These are phyloP conservation scores for Trachops cirrhosus DNA, from an alignment of 2,797 vertebrate species.

Conservation along the genomic window DNA sequence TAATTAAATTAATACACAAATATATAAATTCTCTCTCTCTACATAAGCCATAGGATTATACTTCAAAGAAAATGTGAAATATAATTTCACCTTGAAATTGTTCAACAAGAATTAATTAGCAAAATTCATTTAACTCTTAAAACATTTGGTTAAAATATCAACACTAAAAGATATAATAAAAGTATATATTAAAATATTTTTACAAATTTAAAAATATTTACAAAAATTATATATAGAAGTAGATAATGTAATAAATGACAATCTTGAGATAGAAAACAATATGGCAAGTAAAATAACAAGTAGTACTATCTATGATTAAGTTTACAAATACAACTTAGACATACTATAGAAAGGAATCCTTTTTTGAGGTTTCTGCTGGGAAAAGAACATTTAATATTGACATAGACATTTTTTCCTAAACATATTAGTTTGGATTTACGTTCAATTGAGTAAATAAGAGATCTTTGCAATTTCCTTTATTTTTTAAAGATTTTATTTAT, in stretches of 20 bases:
- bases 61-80: background rate
- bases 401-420: background rate
- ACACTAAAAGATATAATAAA: background rate
- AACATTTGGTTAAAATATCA: background rate
- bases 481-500: too few relatives aligned
- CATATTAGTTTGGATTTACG: background rate
- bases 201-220: background rate
- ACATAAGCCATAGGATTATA: background rate
- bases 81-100: background rate
- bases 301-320: background rate
- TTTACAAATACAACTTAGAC: background rate
- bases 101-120: background rate
- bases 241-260: background rate
- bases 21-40: background rate
- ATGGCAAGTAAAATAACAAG: background rate
- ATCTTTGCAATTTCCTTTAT: background rate
- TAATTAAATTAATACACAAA: background rate
- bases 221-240: background rate
- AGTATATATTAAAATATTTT: background rate
- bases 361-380: background rate
- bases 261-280: background rate
- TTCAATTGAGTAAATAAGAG: background rate
- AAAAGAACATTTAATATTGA: background rate
- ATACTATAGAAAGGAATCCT: background rate
- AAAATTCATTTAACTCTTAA: slow-evolving; percentile 16